Conservation (phyloP, 2,113 vertebrate species). For the Phylloscopus trochilus region DNA sequence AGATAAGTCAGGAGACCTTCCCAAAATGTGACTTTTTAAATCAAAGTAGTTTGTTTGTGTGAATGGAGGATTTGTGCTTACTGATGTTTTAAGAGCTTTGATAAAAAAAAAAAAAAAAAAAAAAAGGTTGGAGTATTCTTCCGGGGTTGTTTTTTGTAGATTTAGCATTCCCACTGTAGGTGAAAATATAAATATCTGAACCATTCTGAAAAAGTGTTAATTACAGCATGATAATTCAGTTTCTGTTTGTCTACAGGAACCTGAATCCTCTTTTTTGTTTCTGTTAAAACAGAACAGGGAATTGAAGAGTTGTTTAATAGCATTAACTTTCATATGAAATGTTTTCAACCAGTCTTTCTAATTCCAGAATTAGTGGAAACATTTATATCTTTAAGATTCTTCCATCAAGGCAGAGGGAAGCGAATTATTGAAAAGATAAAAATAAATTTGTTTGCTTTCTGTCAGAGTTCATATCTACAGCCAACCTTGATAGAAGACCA, state of each 20-base stretch:
- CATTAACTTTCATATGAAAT: conserved; percentile 12
- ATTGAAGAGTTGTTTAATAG: conserved; percentile 15
- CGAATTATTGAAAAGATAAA: conserved; percentile 92
- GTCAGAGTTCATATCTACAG: conserved; percentile 91
- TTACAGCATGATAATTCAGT: background rate
- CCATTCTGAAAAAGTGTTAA: background rate
- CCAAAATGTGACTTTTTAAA: background rate
- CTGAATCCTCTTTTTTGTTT: background rate
- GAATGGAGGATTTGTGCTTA: background rate
- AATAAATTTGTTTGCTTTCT: conserved; percentile 92
- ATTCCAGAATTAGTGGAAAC: conserved; percentile 59
- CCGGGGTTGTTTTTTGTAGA: background rate
- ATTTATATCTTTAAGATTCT: conserved; percentile 69
- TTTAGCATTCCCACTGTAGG: background rate
- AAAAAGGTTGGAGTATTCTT: background rate
- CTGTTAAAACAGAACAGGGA: background rate
- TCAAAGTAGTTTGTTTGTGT: background rate
- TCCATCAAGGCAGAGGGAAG: conserved; percentile 68
- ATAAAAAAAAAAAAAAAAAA: background rate
- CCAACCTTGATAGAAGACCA: conserved; percentile 85
- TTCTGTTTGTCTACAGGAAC: background rate
- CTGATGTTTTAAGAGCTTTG: background rate
- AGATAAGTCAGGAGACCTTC: background rate
- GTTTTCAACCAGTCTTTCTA: conserved; percentile 53
- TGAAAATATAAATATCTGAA: background rate